Evolutionary conservation across 2,113 vertebrate species (phyloP), one percentile per base, ranked within the genome.

Genomic region (Junco hyemalis): DNA sequence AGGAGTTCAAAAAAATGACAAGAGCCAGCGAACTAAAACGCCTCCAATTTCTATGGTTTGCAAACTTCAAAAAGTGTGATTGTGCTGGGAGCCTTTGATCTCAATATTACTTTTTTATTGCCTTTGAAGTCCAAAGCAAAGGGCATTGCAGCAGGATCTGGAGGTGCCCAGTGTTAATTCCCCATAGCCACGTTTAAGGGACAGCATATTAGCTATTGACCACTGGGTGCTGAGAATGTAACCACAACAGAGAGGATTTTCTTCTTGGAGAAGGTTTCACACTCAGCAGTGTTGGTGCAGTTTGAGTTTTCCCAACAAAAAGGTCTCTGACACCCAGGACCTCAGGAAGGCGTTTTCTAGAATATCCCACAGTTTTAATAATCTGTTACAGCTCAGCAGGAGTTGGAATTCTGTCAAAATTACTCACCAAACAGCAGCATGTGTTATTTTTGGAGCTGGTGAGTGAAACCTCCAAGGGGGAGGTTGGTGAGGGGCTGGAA

Each of bases 1-100:
- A 9, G 16, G 40, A 73, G 47, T 90, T 96, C 88, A 65, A 40
- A 61, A 59, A 53, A 83, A 59, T 1, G 23, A 40, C 38, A 65
- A 50, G 91, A 90, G 47, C 1, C 2, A 77, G 59, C 2, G 7
- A 72, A 88, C 56, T 50, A 17, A 87, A 88, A 50, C 17, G 3
- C 53, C 63, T 91, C 47, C 42, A 57, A 66, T 53, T 90, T 80
- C 87, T 60, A 0, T 48, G 76, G 78, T 54, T 88, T 74, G 81
- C 25, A 51, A 85, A 70, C 76, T 95, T 97, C 56, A 91, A 76
- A 95, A 76, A 45, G 38, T n/a, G 28, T 40, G 84, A 73, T 94
- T 57, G 93, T 82, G 22, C 81, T 56, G 38, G 26, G 40, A 77
- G 47, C 25, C 69, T 95, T 95, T 95, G 90, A 95, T 95, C 92